Evolutionary conservation across 2,797 vertebrate species (phyloP).

Genomic region (Lagorchestes hirsutus): DNA sequence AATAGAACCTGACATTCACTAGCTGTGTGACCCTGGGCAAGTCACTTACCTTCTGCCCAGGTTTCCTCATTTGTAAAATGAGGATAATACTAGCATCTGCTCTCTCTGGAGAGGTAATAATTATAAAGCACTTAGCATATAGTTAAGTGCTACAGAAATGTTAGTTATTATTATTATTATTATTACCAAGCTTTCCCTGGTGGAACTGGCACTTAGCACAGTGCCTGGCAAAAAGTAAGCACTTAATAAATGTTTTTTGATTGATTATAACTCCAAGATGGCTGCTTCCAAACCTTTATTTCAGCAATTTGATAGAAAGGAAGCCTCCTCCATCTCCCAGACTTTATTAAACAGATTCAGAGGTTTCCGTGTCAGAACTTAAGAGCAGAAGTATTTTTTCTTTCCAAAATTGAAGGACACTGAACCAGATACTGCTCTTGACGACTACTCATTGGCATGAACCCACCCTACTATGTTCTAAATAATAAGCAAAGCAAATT

Average conservation of each 20-base stretch:
- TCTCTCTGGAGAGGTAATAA: neutral
- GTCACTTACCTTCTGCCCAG: neutral
- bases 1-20: neutral
- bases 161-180: neutral
- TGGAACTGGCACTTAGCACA: neutral
- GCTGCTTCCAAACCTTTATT: neutral
- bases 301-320: neutral
- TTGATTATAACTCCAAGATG: neutral
- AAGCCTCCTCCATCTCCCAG: neutral
- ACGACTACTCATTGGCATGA: too few relatives aligned
- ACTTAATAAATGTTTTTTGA: neutral
- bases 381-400: neutral
- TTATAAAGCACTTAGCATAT: neutral
- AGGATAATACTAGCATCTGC: neutral
- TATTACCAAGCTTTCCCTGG: too few relatives aligned
- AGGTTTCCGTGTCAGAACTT: neutral
- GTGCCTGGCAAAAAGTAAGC: neutral
- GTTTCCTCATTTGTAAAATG: neutral
- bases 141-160: neutral
- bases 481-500: too few relatives aligned
- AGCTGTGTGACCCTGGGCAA: neutral
- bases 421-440: neutral
- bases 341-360: neutral
- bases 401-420: neutral
- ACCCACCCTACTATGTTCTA: neutral